A percentile compares a stretch with the other conserved stretches of the same genome.
phyloP scores from a whole-genome alignment of 1,140 invertebrate species.

The Mylabris phalerata region DNA sequence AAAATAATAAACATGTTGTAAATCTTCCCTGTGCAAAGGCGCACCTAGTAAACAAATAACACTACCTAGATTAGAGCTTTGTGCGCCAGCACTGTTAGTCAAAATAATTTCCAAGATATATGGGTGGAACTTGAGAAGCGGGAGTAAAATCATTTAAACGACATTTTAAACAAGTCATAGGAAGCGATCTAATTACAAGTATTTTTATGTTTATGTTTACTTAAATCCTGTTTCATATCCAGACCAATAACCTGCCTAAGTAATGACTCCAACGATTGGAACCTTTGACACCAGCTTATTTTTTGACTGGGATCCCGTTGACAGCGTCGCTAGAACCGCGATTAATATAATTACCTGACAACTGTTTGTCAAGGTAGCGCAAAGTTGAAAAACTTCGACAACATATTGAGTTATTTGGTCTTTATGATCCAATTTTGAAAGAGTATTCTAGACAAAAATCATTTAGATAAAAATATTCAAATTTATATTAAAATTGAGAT shows the following conservation, averaged over 20 bases:
- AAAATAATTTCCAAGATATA: neutral
- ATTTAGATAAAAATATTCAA: too few relatives aligned
- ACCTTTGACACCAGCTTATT: constrained; percentile 36
- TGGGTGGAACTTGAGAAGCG: neutral
- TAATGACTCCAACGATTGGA: constrained; percentile 26
- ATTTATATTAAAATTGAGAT: too few relatives aligned
- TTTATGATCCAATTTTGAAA: too few relatives aligned
- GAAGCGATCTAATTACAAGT: constrained; percentile 10
- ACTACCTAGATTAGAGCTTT: constrained; percentile 23
- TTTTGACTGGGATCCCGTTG: constrained; percentile 21
- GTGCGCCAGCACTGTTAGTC: neutral
- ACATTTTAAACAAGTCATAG: constrained; percentile 16
- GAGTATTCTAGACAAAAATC: too few relatives aligned
- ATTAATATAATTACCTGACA: constrained; percentile 8
- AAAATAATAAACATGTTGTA: neutral
- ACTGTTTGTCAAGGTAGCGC: constrained; percentile 23
- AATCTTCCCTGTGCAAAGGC: constrained; percentile 20
- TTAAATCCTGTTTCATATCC: constrained; percentile 33
- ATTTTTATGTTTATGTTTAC: constrained; percentile 24
- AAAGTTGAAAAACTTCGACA: constrained; percentile 19
- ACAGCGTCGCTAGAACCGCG: neutral
- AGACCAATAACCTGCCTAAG: constrained; percentile 32
- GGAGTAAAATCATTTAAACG: neutral
- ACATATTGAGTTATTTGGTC: neutral
- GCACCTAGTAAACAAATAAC: constrained; percentile 18